These are phyloP conservation scores for Tangara arthus DNA, from an alignment of 2,797 vertebrate species.

Conservation along the genomic window DNA sequence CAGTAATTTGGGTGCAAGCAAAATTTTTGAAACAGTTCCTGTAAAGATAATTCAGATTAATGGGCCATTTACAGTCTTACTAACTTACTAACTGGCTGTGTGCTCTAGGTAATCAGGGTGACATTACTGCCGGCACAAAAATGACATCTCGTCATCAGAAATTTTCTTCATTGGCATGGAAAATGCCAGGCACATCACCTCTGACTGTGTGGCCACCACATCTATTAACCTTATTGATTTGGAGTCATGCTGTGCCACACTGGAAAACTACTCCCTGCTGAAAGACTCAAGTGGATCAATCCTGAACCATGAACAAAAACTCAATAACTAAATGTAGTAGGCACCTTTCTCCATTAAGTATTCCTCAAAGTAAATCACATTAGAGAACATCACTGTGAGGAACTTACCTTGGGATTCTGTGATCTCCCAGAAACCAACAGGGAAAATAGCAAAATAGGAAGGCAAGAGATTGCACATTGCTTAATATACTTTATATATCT, in stretches of 20 bases:
- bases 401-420: constrained; percentile 49
- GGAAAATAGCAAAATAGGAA: background rate
- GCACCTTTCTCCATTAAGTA: constrained; percentile 79
- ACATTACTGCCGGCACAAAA: constrained; percentile 85
- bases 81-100: constrained; percentile 77
- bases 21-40: constrained; percentile 72
- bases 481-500: constrained; percentile 4
- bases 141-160: constrained; percentile 92
- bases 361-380: constrained; percentile 85
- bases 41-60: constrained; percentile 91
- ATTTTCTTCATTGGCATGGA: constrained; percentile 91
- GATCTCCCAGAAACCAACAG: background rate
- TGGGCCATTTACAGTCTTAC: constrained; percentile 76
- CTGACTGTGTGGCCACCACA: constrained; percentile 92
- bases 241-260: constrained; percentile 87
- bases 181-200: constrained; percentile 91
- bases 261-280: constrained; percentile 87
- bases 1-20: constrained; percentile 43
- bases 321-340: constrained; percentile 86
- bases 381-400: constrained; percentile 54
- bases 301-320: constrained; percentile 87
- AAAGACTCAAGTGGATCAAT: constrained; percentile 93
- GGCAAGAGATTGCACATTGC: background rate
- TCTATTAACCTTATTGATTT: constrained; percentile 98
- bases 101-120: constrained; percentile 85